Evolutionary conservation across 2,113 vertebrate genomes (phyloP).

Genomic region (Engraulis encrasicolus): DNA sequence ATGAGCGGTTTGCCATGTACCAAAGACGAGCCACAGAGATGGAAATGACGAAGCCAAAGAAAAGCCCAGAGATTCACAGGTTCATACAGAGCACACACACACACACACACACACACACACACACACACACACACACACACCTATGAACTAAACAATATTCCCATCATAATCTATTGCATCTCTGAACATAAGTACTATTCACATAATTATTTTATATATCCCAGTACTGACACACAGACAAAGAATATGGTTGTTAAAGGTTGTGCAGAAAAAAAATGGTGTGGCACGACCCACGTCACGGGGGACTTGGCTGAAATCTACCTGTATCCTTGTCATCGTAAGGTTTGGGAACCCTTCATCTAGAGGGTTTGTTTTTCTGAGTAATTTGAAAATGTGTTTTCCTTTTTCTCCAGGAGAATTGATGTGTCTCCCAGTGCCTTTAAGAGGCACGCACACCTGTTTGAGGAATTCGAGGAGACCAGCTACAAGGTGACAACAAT

Average conservation of each 20-base stretch:
- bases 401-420: conserved; percentile 84
- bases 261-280: no score
- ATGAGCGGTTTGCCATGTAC: conserved; percentile 98
- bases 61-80: conserved; percentile 99
- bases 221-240: no score
- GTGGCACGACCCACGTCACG: no score
- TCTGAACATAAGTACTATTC: no score
- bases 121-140: not conserved
- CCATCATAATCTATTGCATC: no score
- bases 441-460: conserved; percentile 96
- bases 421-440: conserved; percentile 99
- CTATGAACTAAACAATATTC: no score
- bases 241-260: no score
- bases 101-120: conserved; percentile 23
- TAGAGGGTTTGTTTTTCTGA: not conserved
- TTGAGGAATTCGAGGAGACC: conserved; percentile 91
- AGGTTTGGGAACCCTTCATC: no score
- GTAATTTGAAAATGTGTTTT: not conserved
- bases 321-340: no score
- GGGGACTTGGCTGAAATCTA: not conserved
- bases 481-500: conserved; percentile 94
- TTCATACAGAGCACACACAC: conserved; percentile 48
- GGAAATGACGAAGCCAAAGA: conserved; percentile 92
- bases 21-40: conserved; percentile 93
- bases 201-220: no score